A percentile compares a stretch with the other conserved stretches of the same genome.
These are phyloP conservation scores for Bombus pascuorum DNA, from an alignment of 1,140 invertebrate genomes.

Conservation along the genomic window DNA sequence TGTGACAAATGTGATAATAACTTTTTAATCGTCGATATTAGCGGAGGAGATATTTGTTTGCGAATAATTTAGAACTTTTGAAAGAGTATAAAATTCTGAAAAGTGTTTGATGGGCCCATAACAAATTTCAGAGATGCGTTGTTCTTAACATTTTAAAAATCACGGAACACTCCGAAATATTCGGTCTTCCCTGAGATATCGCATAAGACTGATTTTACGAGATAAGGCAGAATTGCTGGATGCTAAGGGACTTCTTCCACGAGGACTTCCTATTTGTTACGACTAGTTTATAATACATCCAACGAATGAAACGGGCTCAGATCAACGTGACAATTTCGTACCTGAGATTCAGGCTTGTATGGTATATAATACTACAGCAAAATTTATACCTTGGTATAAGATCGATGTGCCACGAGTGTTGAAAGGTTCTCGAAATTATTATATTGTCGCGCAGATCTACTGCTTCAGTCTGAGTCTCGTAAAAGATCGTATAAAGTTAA, in stretches of 20 bases:
- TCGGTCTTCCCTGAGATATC: neutral
- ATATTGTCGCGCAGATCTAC: neutral
- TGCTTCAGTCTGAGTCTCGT: neutral
- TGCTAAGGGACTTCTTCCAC: neutral
- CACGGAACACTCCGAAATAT: neutral
- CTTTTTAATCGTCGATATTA: neutral
- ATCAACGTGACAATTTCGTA: conserved; percentile 28
- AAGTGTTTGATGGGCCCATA: too few species aligned
- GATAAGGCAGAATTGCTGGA: conserved; percentile 30
- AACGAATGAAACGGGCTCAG: conserved; percentile 18
- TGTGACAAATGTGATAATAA: too few species aligned
- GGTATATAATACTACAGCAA: conserved; percentile 11
- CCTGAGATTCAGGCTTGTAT: neutral
- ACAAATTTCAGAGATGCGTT: neutral
- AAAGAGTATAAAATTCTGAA: neutral
- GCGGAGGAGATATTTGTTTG: neutral
- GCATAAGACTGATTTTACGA: conserved; percentile 12
- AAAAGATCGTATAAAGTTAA: neutral
- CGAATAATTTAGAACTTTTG: neutral
- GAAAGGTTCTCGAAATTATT: conserved; percentile 27
- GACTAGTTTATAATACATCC: conserved; percentile 17
- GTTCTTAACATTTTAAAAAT: neutral
- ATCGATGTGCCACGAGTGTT: neutral
- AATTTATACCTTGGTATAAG: conserved; percentile 27
- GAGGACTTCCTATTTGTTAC: conserved; percentile 33